Evolutionary conservation across 1,140 invertebrate genomes (phyloP).

Genomic region (Pseudomyrmex concolor): DNA sequence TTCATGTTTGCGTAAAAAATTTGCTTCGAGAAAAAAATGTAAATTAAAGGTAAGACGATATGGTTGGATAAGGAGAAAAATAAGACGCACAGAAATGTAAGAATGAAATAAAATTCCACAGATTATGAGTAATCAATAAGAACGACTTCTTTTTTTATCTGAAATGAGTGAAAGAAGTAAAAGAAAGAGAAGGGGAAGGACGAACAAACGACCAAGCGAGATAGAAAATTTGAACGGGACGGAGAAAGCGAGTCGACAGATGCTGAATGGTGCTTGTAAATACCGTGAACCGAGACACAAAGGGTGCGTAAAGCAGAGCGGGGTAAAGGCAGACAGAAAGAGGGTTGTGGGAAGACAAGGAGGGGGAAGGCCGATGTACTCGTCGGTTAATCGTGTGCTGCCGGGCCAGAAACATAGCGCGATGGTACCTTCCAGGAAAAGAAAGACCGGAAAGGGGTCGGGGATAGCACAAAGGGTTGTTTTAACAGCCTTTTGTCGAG

Average conservation of each 20-base stretch:
- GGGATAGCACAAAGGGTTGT: constrained; percentile 76
- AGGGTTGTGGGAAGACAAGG: constrained; percentile 1
- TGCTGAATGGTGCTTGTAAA: constrained; percentile 73
- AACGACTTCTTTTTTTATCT: constrained; percentile 45
- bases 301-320: constrained; percentile 49
- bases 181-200: not conserved
- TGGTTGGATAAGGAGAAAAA: not conserved
- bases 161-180: not conserved
- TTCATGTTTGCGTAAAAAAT: not conserved
- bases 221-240: not conserved
- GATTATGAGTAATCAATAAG: constrained; percentile 44
- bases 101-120: constrained; percentile 3
- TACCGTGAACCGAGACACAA: constrained; percentile 69
- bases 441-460: constrained; percentile 46
- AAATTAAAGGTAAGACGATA: not conserved
- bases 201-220: not conserved
- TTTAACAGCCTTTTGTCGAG: constrained; percentile 79
- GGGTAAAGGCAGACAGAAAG: constrained; percentile 17
- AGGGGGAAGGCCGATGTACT: constrained; percentile 43
- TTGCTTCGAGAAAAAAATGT: not conserved
- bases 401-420: constrained; percentile 50
- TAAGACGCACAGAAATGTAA: not conserved
- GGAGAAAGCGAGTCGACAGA: constrained; percentile 49
- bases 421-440: constrained; percentile 51
- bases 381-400: constrained; percentile 55